These are phyloP conservation scores for Andricus quercusramuli DNA, from an alignment of 2,888 invertebrate species.

Conservation along the genomic window DNA sequence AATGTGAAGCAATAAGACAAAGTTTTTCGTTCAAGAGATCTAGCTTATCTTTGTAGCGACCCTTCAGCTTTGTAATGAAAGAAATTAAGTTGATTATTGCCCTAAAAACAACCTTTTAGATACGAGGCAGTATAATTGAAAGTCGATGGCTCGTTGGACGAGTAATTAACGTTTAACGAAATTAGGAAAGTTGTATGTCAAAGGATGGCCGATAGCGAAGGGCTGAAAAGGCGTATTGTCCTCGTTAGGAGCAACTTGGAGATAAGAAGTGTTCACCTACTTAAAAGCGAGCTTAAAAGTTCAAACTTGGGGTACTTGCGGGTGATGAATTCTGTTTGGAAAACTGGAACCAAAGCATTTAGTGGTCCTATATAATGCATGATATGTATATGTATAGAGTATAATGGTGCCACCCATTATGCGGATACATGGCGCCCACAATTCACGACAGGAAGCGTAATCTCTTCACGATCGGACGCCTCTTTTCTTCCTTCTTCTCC, in stretches of 20 bases:
- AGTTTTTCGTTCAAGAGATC: slow-evolving; percentile 1
- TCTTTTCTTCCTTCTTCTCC: background rate
- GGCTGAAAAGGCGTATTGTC: background rate
- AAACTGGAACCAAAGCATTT: slow-evolving; percentile 5
- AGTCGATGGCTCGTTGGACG: slow-evolving; percentile 18
- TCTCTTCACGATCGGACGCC: slow-evolving; percentile 27
- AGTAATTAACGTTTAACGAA: slow-evolving; percentile 24
- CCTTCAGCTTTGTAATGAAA: slow-evolving; percentile 12
- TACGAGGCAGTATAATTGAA: slow-evolving; percentile 16
- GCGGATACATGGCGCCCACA: slow-evolving; percentile 40
- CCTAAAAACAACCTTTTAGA: slow-evolving; percentile 3
- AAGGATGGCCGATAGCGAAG: background rate
- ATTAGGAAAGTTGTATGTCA: slow-evolving; percentile 10
- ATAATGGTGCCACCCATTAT: slow-evolving; percentile 43
- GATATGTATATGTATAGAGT: background rate
- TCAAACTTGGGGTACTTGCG: background rate
- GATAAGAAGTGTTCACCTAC: background rate
- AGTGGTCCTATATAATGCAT: background rate
- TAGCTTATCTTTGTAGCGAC: slow-evolving; percentile 5
- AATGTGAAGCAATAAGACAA: slow-evolving; percentile 16
- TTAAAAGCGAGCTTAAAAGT: background rate
- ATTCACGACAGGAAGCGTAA: slow-evolving; percentile 31
- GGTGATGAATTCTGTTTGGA: slow-evolving; percentile 13
- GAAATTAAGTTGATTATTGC: slow-evolving; percentile 4
- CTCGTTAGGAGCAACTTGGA: background rate